phyloP scores from a whole-genome alignment of 37 sponge, comb jelly and placozoan species.

The Spongia lamella region DNA sequence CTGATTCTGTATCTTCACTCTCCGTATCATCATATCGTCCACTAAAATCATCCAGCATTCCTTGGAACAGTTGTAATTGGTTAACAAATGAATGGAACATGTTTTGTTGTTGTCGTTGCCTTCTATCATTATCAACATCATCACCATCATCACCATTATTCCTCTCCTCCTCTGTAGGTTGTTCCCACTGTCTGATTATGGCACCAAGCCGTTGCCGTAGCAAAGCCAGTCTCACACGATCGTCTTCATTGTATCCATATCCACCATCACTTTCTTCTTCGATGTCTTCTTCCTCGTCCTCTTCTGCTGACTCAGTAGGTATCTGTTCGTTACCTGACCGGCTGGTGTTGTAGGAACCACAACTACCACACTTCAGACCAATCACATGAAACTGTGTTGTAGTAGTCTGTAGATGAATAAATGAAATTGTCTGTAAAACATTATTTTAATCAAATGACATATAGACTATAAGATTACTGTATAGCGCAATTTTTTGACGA shows the following conservation, averaged over 20 bases:
- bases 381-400: conserved; percentile 55
- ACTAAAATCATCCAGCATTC: background rate
- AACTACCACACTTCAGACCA: conserved; percentile 67
- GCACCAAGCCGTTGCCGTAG: too few species aligned
- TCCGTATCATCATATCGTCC: too few species aligned
- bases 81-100: background rate
- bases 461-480: too few species aligned
- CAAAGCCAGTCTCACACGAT: too few species aligned
- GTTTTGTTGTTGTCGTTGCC: background rate
- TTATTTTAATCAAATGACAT: too few species aligned
- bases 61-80: conserved; percentile 3
- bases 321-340: conserved; percentile 62
- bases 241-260: too few species aligned
- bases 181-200: background rate
- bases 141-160: background rate
- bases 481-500: too few species aligned
- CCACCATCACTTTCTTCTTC: conserved; percentile 10
- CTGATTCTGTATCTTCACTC: too few species aligned
- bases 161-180: too few species aligned
- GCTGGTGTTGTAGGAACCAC: conserved; percentile 80
- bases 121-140: background rate
- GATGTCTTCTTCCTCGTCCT: conserved; percentile 5
- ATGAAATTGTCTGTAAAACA: too few species aligned
- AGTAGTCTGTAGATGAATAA: too few species aligned
- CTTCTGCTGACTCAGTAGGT: conserved; percentile 38